Conservation (phyloP, 2,888 invertebrate species). For the Odontomyia ornata region DNA sequence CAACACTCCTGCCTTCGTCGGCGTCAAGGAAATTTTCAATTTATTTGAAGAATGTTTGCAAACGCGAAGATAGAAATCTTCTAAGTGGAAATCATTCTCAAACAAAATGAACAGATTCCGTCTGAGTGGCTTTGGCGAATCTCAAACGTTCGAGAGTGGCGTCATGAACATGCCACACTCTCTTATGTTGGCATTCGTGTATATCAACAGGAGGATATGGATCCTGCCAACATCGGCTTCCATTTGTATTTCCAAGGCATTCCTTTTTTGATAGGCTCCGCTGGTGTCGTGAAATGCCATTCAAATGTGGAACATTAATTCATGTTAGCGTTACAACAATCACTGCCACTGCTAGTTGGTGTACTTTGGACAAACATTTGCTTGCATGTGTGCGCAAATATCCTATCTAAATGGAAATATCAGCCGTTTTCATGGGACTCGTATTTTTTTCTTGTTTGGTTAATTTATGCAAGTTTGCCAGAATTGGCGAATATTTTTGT, state of each 20-base stretch:
- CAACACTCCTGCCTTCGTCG: constrained; percentile 7
- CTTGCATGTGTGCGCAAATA: too few species aligned
- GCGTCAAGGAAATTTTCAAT: constrained; percentile 46
- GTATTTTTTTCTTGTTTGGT: too few species aligned
- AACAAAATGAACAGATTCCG: constrained; percentile 47
- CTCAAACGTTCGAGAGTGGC: constrained; percentile 32
- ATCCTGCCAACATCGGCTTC: background rate
- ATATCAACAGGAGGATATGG: constrained; percentile 22
- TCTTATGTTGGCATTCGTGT: constrained; percentile 18
- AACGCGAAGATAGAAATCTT: constrained; percentile 46
- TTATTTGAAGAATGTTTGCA: constrained; percentile 49
- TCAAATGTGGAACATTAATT: constrained; percentile 27
- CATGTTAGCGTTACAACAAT: background rate
- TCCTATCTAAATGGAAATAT: too few species aligned
- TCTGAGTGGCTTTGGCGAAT: constrained; percentile 41
- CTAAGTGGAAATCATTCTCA: constrained; percentile 47
- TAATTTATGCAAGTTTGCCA: too few species aligned
- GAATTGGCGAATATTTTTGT: too few species aligned
- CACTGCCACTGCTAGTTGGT: too few species aligned
- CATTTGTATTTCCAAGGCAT: constrained; percentile 10
- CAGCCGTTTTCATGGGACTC: too few species aligned
- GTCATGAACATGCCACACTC: constrained; percentile 28
- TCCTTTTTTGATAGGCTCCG: constrained; percentile 22
- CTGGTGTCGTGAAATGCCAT: constrained; percentile 20
- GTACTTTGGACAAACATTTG: too few species aligned